phyloP scores from a whole-genome alignment of 2,888 invertebrate genomes.

The Octodonta nipae region DNA sequence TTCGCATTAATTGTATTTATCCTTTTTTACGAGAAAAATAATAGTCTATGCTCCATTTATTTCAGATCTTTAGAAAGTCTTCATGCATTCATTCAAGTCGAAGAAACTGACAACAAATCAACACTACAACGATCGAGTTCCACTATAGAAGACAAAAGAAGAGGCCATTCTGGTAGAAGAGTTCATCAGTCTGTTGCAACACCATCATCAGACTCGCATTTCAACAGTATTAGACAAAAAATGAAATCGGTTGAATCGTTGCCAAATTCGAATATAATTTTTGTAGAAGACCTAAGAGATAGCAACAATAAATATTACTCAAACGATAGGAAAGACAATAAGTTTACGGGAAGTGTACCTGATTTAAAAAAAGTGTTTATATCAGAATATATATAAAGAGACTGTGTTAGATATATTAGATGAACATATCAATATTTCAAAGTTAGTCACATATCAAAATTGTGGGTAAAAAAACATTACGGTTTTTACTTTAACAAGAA shows the following conservation, averaged over 20 bases:
- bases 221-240: conserved; percentile 18
- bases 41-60: not conserved
- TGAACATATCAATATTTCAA: not conserved
- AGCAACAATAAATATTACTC: conserved; percentile 9
- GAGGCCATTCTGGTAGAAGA: conserved; percentile 12
- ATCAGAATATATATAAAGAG: conserved; percentile 29
- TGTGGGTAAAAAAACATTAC: no score
- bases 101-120: conserved; percentile 10
- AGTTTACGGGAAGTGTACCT: conserved; percentile 38
- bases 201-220: conserved; percentile 15
- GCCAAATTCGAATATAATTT: conserved; percentile 19
- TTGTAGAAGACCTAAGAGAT: conserved; percentile 22
- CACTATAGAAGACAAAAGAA: conserved; percentile 24
- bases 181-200: conserved; percentile 17
- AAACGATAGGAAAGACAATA: conserved; percentile 7
- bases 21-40: no score
- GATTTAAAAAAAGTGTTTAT: conserved; percentile 44
- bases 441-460: no score
- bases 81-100: conserved; percentile 26
- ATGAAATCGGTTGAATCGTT: conserved; percentile 27
- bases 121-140: conserved; percentile 30
- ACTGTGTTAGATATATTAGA: conserved; percentile 1
- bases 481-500: no score
- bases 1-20: no score
- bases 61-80: conserved; percentile 29